Evolutionary conservation across 2,113 vertebrate species (phyloP), one percentile per base, ranked within the genome.

Genomic region (Melanerpes aurifrons): DNA sequence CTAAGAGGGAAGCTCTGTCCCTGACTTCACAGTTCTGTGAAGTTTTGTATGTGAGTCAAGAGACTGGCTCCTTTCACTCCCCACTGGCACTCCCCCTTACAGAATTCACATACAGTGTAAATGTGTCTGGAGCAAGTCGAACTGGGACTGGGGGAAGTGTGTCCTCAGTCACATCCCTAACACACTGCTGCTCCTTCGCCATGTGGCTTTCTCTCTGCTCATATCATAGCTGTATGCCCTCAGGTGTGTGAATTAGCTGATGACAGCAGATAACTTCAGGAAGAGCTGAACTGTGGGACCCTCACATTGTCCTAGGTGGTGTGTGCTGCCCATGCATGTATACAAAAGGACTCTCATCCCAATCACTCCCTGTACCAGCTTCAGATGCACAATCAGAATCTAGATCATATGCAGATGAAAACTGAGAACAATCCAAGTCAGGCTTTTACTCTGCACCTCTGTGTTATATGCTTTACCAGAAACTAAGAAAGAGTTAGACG

Each of bases 231-330:
- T 32, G 20, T 11, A 3, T 40, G 24, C n/a, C 53, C 72, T 56
- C 53, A 47, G 71, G 58, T 1, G 0, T 26, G 31, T n/a, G 56
- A 73, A 70, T 21, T 9, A 1, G 17, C 6, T 70, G 45, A n/a
- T 70, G 45, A n/a, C 22, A 57, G 3, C 1, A 3, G 11, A 66
- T 17, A 69, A 2, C 26, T 40, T 61, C 56, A 61, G 70, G 37
- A 81, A 15, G 1, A n/a, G 54, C 11, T n/a, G 4, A 18, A 9
- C 53, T 18, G 21, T 1, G 0, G n/a, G 37, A 64, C 9, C 32
- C 17, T 74, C 10, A 2, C 4, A 6, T 4, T 50, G 32, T 45
- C 58, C 21, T 47, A 26, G 8, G 50, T 26, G 7, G 9, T 1
- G 5, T 40, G 35, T 73, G 32, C 66, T 72, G 67, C 76, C 72